Conservation (phyloP, 2,797 vertebrate species). For the Avahi laniger region DNA sequence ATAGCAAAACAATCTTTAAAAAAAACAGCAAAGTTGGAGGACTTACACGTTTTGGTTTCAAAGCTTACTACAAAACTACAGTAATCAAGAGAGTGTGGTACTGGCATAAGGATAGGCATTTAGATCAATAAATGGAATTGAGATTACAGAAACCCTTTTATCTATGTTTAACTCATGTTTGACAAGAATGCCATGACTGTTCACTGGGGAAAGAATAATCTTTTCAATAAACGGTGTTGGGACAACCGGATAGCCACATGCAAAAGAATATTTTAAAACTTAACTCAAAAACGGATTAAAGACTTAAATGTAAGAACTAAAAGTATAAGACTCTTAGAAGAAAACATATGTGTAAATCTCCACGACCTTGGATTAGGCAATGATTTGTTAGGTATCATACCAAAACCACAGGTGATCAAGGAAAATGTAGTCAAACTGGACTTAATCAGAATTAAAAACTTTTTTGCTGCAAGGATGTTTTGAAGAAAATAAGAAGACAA, state of each 20-base stretch:
- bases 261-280: background rate
- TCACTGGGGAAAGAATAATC: background rate
- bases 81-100: background rate
- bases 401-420: background rate
- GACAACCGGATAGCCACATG: background rate
- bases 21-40: background rate
- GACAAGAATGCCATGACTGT: background rate
- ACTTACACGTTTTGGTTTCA: background rate
- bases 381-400: background rate
- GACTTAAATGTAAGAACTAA: background rate
- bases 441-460: background rate
- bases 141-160: background rate
- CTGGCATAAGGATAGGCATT: background rate
- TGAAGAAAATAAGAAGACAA: constrained; percentile 20
- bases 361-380: background rate
- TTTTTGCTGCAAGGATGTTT: background rate
- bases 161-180: background rate
- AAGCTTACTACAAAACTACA: background rate
- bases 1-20: constrained; percentile 18
- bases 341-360: background rate
- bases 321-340: background rate
- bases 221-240: background rate
- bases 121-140: background rate
- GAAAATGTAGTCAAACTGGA: background rate
- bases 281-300: constrained; percentile 3